Base-by-base conservation (phyloP, 2,797 vertebrate species). In the Sebastes oblongus region DNA sequence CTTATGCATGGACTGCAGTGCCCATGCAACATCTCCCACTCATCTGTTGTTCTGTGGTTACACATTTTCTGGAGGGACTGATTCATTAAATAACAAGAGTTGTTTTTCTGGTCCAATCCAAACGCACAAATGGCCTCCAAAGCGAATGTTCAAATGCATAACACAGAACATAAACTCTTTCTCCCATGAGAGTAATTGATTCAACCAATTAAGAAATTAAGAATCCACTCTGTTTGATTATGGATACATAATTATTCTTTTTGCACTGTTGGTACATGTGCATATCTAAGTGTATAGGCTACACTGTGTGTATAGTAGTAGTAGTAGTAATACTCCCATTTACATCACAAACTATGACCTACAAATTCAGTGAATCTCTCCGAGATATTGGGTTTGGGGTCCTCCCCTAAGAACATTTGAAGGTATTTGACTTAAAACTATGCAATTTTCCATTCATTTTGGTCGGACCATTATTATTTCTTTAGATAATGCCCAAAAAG, bases 21-120 rank as follows among this genome's bases (percentile, higher is more conserved):
- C 80, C 73, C 66, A 42, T 85, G 83, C 82, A 78, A 7, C 80
- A 46, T 82, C 82, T 75, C 87, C 84, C 75, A 83, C 85, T 82
- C 84, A 77, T 83, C 80, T 87, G 78, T 83, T 87, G 66, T 90
- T 84, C 52, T 77, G 71, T 90, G 72, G 77, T 89, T 86, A 79
- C 83, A 81, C 66, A 50, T 86, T 90, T 86, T 91, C 77, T 76
- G 77, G 66, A 78, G 70, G 22, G 66, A 66, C 70, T 82, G 86
- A 88, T 77, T 85, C 69, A 84, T 87, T 81, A 71, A 85, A 78
- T 77, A 79, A 72, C 42, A 82, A 54, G 39, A 59, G 54, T 22
- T 65, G 68, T 72, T 77, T 60, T 70, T 36, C 80, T 34, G 52
- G 68, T 42, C 22, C 6, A 75, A 72, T 85, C 59, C 71, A 80